A percentile compares a stretch with the other conserved stretches of the same genome.
phyloP scores from a whole-genome alignment of 1,140 invertebrate species.

The Megalopta genalis region DNA sequence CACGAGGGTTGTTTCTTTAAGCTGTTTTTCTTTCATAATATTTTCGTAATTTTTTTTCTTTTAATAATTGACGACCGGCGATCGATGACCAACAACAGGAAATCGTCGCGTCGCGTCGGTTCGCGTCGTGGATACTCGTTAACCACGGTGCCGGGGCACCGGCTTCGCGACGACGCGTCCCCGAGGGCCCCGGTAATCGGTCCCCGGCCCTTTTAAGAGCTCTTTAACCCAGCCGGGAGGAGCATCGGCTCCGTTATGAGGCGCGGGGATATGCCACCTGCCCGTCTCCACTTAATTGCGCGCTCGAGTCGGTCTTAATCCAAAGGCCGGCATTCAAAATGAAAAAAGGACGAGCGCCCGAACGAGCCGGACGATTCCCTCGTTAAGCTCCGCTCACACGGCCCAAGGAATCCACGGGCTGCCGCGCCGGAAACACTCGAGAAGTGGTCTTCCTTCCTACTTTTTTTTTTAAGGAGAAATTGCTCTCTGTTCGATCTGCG shows the following conservation, averaged over 20 bases:
- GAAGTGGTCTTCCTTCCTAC: neutral
- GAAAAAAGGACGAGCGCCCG: neutral
- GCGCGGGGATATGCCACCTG: conserved; percentile 45
- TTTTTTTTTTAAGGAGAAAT: neutral
- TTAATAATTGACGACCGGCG: no score
- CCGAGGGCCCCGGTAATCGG: neutral
- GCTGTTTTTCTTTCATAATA: no score
- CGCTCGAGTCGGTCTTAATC: conserved; percentile 48
- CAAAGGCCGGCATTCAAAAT: conserved; percentile 17
- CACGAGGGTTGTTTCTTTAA: no score
- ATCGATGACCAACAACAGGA: neutral
- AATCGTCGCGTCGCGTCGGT: neutral
- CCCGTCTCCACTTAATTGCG: conserved; percentile 47
- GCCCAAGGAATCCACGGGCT: neutral
- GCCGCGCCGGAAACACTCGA: neutral
- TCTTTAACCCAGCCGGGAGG: conserved; percentile 15
- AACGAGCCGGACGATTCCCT: neutral
- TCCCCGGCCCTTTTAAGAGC: conserved; percentile 20
- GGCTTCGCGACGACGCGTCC: neutral
- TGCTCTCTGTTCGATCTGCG: neutral
- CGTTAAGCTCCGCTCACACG: conserved; percentile 1
- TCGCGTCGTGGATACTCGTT: no score
- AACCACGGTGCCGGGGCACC: no score
- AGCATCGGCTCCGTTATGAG: conserved; percentile 20
- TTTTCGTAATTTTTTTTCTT: no score